Base-by-base conservation (phyloP, 2,797 vertebrate genomes). In the Parambassis ranga region DNA sequence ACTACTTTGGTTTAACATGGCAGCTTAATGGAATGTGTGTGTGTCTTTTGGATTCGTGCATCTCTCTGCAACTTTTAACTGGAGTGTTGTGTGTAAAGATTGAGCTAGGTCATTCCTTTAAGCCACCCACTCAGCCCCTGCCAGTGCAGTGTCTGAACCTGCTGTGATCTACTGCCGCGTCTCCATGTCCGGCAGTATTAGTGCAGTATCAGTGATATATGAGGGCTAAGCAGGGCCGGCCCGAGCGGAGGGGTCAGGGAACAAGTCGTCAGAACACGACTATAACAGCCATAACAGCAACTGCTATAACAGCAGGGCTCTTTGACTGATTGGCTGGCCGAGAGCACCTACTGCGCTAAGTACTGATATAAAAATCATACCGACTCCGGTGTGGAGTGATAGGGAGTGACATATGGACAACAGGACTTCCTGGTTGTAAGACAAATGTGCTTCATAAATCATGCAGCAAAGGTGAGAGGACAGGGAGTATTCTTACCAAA, bases 121-220 rank as follows among this genome's bases (percentile, higher is more conserved):
- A 79, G 55, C 39, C 58, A 57, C 36, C 39, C 41, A 56, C 60
- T 81, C 75, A 68, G 50, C 35, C 41, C 10, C 35, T 46, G 65
- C 62, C 63, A 58, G 41, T 9, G 38, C 50, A 41, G 37, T 39
- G 59, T 33, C 31, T 50, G 38, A 57, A 53, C 20, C 65, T 32
- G 2, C 33, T 3, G 58, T 72, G 79, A 79, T 77, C 31, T 71
- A 67, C 65, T 33, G 44, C 73, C 10, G 16, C 52, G 61, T 46
- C 33, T 30, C 56, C 30, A 6, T 37, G 64, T 73, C 58, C 37
- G 41, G 66, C 55, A 62, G 51, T 65, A 60, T 79, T 65, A 74
- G 57, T 9, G 68, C 72, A 62, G 71, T 50, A 70, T 68, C 71
- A 52, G 58, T 79, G 75, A 83, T 82, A 46, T 71, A 81, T 19